These are phyloP conservation scores for Engraulis encrasicolus DNA, from an alignment of 2,113 vertebrate species.

Conservation along the genomic window DNA sequence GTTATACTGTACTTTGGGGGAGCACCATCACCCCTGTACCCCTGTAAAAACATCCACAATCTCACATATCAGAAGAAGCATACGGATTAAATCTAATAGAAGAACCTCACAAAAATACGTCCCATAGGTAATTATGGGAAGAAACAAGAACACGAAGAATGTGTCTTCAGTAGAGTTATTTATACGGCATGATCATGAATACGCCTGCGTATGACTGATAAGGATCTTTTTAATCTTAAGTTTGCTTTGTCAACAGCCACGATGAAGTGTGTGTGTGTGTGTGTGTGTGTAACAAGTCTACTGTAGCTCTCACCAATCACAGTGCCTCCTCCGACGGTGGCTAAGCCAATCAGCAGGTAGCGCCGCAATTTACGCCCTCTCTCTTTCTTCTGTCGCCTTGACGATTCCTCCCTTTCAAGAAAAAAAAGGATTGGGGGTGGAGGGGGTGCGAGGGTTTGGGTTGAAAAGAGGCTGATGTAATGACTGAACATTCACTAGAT, in stretches of 20 bases:
- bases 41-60: neutral
- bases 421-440: neutral
- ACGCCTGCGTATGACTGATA: neutral
- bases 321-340: constrained; percentile 90
- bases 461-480: neutral
- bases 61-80: neutral
- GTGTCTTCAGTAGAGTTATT: neutral
- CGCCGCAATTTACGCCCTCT: constrained; percentile 82
- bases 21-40: neutral
- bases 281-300: no score
- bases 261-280: neutral
- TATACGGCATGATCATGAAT: neutral
- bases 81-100: neutral
- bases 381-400: constrained; percentile 82
- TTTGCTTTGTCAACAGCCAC: neutral
- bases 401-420: constrained; percentile 78
- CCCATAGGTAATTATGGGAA: neutral
- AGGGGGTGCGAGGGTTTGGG: neutral
- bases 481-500: neutral
- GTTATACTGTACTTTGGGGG: neutral
- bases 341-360: constrained; percentile 92
- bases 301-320: constrained; percentile 82
- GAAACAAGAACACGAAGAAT: neutral
- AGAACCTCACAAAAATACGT: neutral
- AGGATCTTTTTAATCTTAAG: constrained; percentile 5